These are phyloP conservation scores for Pachydiplax longipennis DNA, from an alignment of 2,888 invertebrate genomes.

Conservation along the genomic window DNA sequence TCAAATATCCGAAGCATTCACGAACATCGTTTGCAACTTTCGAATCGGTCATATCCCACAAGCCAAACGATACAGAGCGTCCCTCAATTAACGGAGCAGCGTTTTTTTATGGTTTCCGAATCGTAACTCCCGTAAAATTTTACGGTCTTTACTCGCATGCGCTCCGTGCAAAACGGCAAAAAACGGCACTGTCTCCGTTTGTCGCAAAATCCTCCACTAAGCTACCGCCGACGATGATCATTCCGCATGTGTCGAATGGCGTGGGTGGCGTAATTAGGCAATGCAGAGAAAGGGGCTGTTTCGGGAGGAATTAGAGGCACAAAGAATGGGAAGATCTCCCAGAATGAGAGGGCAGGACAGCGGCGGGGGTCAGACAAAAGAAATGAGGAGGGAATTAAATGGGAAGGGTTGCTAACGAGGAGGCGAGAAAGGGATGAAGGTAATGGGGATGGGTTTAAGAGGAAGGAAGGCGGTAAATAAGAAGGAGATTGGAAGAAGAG, in stretches of 20 bases:
- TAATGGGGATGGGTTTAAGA: not conserved
- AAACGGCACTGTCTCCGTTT: not conserved
- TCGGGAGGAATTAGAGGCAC: conserved; percentile 10
- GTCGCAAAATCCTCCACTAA: not conserved
- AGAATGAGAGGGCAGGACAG: not conserved
- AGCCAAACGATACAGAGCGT: no score
- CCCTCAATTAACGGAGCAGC: no score
- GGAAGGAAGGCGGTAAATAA: not conserved
- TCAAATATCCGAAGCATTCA: no score
- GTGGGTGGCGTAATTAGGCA: conserved; percentile 36
- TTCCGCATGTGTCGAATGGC: not conserved
- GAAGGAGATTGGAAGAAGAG: not conserved
- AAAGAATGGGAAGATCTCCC: conserved; percentile 15
- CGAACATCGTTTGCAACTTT: no score
- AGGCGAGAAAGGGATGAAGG: conserved; percentile 2
- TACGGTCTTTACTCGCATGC: not conserved
- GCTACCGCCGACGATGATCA: not conserved
- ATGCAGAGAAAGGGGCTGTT: not conserved
- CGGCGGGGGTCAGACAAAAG: conserved; percentile 33
- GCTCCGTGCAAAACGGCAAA: not conserved
- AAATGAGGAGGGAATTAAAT: conserved; percentile 22
- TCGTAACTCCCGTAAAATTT: not conserved
- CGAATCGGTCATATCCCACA: no score
- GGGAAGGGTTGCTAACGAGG: not conserved
- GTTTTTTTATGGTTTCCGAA: not conserved